Conservation (phyloP, 2,888 invertebrate genomes). For the Bombyx huttoni region DNA sequence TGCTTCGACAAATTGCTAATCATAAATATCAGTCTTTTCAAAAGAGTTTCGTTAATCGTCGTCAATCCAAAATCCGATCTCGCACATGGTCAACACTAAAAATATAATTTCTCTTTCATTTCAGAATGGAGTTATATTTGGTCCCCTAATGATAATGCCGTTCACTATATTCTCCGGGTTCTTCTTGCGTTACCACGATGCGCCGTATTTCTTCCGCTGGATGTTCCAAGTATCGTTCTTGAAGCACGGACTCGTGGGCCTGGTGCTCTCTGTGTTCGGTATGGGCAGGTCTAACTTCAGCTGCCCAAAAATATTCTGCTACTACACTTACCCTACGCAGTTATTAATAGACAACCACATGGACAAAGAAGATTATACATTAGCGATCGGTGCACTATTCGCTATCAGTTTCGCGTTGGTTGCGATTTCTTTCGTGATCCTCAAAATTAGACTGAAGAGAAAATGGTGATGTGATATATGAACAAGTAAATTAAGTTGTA, state of each 20-base stretch:
- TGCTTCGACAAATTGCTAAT: too few relatives aligned
- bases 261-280: conserved; percentile 86
- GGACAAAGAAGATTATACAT: conserved; percentile 75
- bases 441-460: conserved; percentile 75
- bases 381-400: conserved; percentile 76
- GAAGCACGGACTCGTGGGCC: conserved; percentile 90
- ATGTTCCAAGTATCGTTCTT: conserved; percentile 90
- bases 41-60: too few relatives aligned
- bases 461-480: conserved; percentile 39
- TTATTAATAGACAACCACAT: conserved; percentile 84
- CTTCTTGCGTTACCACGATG: conserved; percentile 87
- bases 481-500: not conserved
- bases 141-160: conserved; percentile 89
- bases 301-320: conserved; percentile 84
- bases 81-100: conserved; percentile 4
- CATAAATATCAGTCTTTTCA: too few relatives aligned
- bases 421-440: conserved; percentile 75
- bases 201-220: conserved; percentile 85
- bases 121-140: conserved; percentile 91
- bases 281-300: conserved; percentile 81
- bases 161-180: conserved; percentile 94
- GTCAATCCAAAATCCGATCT: not conserved
- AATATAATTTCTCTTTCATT: conserved; percentile 24
- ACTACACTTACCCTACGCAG: conserved; percentile 77
- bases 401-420: conserved; percentile 75